Evolutionary conservation across 2,797 vertebrate species (phyloP).

Genomic region (Cuculus canorus): DNA sequence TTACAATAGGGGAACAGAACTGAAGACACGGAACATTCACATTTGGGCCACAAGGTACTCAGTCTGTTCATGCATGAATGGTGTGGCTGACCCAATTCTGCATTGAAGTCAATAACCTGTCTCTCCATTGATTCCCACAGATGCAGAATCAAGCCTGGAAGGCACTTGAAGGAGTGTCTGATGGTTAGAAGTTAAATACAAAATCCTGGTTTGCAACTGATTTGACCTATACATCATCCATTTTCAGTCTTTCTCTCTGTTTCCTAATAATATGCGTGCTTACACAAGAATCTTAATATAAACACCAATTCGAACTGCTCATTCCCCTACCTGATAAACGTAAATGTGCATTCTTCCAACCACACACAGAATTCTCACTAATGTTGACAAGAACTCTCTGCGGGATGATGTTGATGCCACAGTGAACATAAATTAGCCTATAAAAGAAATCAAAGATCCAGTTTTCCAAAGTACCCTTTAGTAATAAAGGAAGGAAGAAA

Average conservation of each 20-base stretch:
- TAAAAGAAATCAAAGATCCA: neutral
- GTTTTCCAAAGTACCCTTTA: neutral
- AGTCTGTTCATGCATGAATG: neutral
- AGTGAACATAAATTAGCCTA: neutral
- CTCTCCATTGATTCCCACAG: neutral
- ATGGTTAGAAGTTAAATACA: neutral
- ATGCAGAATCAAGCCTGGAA: neutral
- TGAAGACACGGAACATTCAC: neutral
- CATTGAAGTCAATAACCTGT: neutral
- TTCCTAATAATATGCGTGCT: neutral
- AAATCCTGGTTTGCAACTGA: neutral
- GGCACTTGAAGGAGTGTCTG: neutral
- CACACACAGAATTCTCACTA: neutral
- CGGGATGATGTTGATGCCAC: neutral
- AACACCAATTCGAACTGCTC: neutral
- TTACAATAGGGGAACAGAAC: neutral
- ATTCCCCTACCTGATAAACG: neutral
- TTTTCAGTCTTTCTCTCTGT: neutral
- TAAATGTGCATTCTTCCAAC: neutral
- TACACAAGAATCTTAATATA: neutral
- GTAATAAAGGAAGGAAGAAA: neutral
- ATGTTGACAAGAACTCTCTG: neutral
- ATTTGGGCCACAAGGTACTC: neutral
- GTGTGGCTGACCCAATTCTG: neutral
- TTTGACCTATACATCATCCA: slow-evolving; percentile 44